Evolutionary conservation across 2,113 vertebrate genomes (phyloP), one percentile per base, ranked within the genome.

Genomic region (Cebidichthys violaceus): DNA sequence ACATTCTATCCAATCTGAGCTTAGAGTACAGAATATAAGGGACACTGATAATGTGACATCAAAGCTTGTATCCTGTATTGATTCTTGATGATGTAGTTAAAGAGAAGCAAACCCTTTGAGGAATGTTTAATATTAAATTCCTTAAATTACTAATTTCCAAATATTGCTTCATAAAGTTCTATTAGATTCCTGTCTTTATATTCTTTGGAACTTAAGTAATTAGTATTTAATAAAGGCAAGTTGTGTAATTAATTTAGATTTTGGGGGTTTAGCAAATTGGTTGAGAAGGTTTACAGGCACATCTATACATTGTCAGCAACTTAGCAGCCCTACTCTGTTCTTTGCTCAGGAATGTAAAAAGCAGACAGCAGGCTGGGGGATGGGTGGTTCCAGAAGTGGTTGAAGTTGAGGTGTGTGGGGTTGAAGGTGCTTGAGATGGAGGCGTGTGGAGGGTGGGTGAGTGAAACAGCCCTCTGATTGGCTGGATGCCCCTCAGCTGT

Each of bases 381-480:
- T 14, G 69, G 80, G 55, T 22, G 6, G 20, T 29, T 35, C 10
- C 14, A 80, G 43, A 79, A 52, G 17, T 41, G 20, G 3, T 3
- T 31, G 6, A 71, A 65, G 13, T 10, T n/a, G 50, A 66, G 9
- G 6, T 86, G 37, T 69, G 35, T 55, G 31, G 29, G 69, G 45
- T 10, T 71, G 35, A 73, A 71, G 68, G 60, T 82, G 77, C 79
- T 66, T 18, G 11, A 52, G 50, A 61, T 52, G 79, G 82, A 86
- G 88, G 65, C 29, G 1, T 66, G 70, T 41, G 43, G 85, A 65
- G 89, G 92, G 93, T 50, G 91, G 93, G 91, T 87, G 65, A 77
- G 73, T 5, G 29, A 76, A 50, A 3, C 29, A 27, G 82, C 20
- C 4, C 18, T 86, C 88, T 85, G 85, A 95, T 94, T 94, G 93